Evolutionary conservation across 2,113 vertebrate genomes (phyloP).

Genomic region (Catharus minimus): DNA sequence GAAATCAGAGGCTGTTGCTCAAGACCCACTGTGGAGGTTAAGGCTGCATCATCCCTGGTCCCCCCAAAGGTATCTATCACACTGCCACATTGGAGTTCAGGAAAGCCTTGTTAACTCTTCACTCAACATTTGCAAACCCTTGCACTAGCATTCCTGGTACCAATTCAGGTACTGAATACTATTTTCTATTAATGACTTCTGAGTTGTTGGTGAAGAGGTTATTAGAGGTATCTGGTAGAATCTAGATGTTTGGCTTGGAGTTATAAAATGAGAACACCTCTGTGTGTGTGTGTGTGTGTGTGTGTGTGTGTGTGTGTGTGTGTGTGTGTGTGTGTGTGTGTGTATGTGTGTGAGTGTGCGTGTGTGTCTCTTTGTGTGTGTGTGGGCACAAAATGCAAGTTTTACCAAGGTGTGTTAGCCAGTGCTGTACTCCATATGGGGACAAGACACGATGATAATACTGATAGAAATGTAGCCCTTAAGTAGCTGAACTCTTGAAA

Average conservation of each 20-base stretch:
- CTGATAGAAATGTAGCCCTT: background rate
- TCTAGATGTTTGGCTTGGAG: accelerated
- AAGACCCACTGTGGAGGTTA: background rate
- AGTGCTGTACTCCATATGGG: background rate
- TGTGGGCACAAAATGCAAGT: background rate
- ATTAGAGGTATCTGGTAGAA: background rate
- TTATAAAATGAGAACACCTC: background rate
- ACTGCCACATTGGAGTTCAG: background rate
- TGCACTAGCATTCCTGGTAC: background rate
- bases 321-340: background rate
- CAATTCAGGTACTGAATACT: background rate
- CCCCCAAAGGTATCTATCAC: background rate
- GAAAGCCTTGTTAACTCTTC: background rate
- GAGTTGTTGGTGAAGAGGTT: background rate
- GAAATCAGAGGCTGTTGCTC: background rate
- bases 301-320: too few relatives aligned
- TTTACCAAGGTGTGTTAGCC: background rate
- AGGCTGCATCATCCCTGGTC: background rate
- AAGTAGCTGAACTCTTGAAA: background rate
- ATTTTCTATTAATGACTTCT: background rate
- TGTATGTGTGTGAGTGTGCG: too few relatives aligned
- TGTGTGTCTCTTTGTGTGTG: background rate
- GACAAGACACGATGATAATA: background rate
- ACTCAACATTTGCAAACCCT: background rate
- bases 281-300: background rate